These are phyloP conservation scores for Arremon brunneinucha DNA, from an alignment of 2,797 vertebrate species.

Conservation along the genomic window DNA sequence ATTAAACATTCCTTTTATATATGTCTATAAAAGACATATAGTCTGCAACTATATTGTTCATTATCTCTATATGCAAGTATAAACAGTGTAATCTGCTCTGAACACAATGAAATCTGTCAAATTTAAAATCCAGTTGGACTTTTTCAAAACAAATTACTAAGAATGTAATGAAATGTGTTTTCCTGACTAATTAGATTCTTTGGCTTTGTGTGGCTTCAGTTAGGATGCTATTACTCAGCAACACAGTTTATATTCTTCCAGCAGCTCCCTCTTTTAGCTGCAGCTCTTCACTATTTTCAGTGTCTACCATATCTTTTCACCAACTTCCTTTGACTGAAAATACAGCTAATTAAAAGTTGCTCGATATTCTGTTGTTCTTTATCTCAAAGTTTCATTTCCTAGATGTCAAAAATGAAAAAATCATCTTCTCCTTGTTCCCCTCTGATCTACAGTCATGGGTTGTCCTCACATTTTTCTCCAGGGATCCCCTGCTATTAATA, in stretches of 20 bases:
- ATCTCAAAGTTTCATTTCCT: constrained; percentile 23
- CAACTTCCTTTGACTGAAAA: background rate
- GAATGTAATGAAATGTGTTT: constrained; percentile 32
- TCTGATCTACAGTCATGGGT: background rate
- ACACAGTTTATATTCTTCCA: background rate
- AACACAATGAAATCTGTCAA: constrained; percentile 12
- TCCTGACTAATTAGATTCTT: constrained; percentile 39
- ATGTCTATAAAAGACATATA: background rate
- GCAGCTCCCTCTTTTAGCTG: background rate
- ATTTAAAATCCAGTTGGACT: constrained; percentile 33
- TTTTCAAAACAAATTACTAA: constrained; percentile 58
- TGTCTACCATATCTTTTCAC: background rate
- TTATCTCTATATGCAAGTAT: constrained; percentile 45
- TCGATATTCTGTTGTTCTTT: background rate
- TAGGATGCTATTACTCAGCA: constrained; percentile 10
- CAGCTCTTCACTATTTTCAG: background rate
- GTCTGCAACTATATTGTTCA: constrained; percentile 51
- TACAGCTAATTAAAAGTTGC: background rate
- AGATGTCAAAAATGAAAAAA: background rate
- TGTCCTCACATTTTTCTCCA: background rate
- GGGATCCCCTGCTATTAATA: background rate
- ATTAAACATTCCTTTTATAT: constrained; percentile 19
- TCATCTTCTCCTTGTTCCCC: background rate
- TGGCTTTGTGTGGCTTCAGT: background rate
- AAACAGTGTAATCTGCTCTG: constrained; percentile 33